Evolutionary conservation across 2,113 vertebrate species (phyloP), one percentile per base, ranked within the genome.

Genomic region (Microtus montanus): DNA sequence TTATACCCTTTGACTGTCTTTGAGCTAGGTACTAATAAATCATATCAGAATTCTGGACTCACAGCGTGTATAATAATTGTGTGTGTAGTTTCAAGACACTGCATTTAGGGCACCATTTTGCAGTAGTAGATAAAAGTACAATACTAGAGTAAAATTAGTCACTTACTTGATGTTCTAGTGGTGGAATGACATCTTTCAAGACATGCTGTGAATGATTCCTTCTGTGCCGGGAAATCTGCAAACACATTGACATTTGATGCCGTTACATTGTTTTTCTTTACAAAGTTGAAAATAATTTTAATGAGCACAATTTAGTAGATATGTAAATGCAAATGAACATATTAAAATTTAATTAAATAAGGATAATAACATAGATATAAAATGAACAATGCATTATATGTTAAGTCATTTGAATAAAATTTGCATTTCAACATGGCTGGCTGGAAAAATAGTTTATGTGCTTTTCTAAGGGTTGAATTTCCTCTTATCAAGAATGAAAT

Each of bases 181-280:
- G 94, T n/a, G 95, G 97, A 92, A 98, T 94, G 66, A 98, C 94
- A 24, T 98, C 98, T 52, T 97, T 96, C 86, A 99, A 82, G 83
- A 98, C 98, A 92, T 99, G 99, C n/a, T 99, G 99, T 74, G 99
- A 99, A 96, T 99, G 99, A 97, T 99, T 99, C 92, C 99, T 99
- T 97, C 99, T 98, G 89, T 99, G 99, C 10, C 99, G 98, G 87
- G 98, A 98, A 96, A 99, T 97, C 99, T 99, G 73, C 14, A 96
- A 97, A 97, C 93, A 93, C 7, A 98, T 92, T 95, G 5, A 91
- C 24, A 75, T 93, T 94, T 87, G 35, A 95, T 80, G 75, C 2
- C 19, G 70, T 83, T 86, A 83, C 8, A 35, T 44, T 78, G 33
- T 44, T 93, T 84, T 70, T 22, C 41, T 88, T 79, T 79, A 95